Evolutionary conservation across 1,140 invertebrate genomes (phyloP), one percentile per base, ranked within the genome.

Genomic region (Drosophila ironensis): DNA sequence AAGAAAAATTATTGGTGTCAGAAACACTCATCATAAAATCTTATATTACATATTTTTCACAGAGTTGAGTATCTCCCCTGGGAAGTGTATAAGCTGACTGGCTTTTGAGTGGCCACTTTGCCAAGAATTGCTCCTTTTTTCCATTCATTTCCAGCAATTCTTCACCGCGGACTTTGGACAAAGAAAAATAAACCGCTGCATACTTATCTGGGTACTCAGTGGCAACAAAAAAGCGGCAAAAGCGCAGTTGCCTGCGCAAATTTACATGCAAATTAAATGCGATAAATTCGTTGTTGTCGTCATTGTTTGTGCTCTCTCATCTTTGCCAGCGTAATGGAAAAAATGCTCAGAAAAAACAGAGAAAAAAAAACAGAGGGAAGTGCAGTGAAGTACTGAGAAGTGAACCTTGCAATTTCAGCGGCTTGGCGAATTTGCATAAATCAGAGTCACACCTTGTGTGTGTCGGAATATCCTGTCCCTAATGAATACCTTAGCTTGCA

Each of bases 341-440:
- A 30, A 69, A 69, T 68, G 64, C 69, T 7, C 3, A 19, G 12
- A 5, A 35, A 33, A 33, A 7, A 59, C 12, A 3, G 47, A 5
- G 7, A 11, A 20, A 20, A 27, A 16, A 22, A 12, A 11, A 16
- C 22, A 9, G 8, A 7, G 4, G 1, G 8, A 12, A 19, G 11
- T n/a, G n/a, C n/a, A 12, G 8, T 37, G 16, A 50, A 14, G 7
- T n/a, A 17, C 5, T n/a, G 4, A 14, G 22, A 17, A 22, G 2
- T 22, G 20, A 22, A 30, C 28, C 25, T 11, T 30, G 28, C 28
- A 30, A 30, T 30, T 30, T 30, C n/a, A 30, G n/a, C 28, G 28
- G 30, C 57, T 14, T 12, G 56, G 47, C 38, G 54, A 73, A 63
- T 59, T 78, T 80, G 44, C 75, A 80, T 80, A 80, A 80, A 80